Evolutionary conservation across 2,113 vertebrate species (phyloP).

Genomic region (Esox niger): DNA sequence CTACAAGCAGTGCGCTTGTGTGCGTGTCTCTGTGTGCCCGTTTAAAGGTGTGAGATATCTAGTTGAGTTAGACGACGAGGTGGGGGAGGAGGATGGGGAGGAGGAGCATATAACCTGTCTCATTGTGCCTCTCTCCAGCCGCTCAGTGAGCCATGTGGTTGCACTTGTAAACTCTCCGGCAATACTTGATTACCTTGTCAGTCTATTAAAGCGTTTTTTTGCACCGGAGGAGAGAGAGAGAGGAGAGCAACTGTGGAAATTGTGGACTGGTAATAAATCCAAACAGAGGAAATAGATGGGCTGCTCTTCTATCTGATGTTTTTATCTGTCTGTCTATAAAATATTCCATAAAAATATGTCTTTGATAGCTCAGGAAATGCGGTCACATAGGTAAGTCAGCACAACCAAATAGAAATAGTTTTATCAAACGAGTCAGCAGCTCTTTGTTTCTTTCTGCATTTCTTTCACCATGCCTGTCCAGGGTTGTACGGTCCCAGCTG

Average conservation of each 20-base stretch:
- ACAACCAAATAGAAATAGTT: neutral
- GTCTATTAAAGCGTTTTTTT: constrained; percentile 65
- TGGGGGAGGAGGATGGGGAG: constrained; percentile 32
- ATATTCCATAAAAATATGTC: no score
- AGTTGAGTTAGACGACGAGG: constrained; percentile 14
- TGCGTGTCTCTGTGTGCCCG: neutral
- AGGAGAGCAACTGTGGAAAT: neutral
- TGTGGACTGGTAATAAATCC: neutral
- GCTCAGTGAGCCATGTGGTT: constrained; percentile 63
- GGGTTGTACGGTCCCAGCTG: constrained; percentile 2
- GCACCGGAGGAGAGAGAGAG: constrained; percentile 29
- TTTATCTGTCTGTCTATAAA: neutral
- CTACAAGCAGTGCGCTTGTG: constrained; percentile 37
- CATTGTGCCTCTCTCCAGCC: constrained; percentile 65
- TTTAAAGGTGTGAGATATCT: constrained; percentile 16
- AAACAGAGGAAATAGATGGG: neutral
- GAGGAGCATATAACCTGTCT: constrained; percentile 39
- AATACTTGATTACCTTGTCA: constrained; percentile 74
- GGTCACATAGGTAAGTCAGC: no score
- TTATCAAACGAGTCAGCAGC: neutral
- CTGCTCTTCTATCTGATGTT: neutral
- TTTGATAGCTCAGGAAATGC: no score
- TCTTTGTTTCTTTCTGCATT: neutral
- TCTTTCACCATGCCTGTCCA: neutral
- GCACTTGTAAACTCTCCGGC: constrained; percentile 65